Evolutionary conservation across 30 jellyfish, hydroid and myxozoan genomes (phyloP), one percentile per base, ranked within the genome.

Genomic region (Aurelia coerulea): DNA sequence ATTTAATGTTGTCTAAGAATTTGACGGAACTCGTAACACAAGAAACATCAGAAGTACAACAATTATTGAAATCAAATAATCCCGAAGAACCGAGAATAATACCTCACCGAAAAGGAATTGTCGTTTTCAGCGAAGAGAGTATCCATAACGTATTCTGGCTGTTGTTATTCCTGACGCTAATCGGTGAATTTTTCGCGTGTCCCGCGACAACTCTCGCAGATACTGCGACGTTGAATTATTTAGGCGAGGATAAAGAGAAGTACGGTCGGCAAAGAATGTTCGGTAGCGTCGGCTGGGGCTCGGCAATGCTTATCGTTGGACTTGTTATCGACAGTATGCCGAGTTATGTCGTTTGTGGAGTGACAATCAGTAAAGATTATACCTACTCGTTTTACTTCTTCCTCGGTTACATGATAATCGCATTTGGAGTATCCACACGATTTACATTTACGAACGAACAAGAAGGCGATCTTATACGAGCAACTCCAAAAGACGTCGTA

Each of bases 231-330:
- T 89, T 95, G 31, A 90, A 82, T 59, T 89, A 97, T 59, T 78
- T 95, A 15, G 99, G 99, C 12, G 99, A 95, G 14, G 67, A 90
- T 37, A 90, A 95, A 79, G 99, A 95, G 54, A 81, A 84, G 54
- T 95, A 95, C 80, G 99, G 99, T 3, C 91, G 99, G 60, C 99
- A 95, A 53, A 62, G 99, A 39, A 95, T 95, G 99, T 95, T 95
- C 67, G 99, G 99, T 9, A 95, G 99, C 85, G 84, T 95, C 35
- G 99, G 99, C 4, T 95, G 99, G 99, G 99, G 99, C 34, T 84
- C 99, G 64, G 99, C 99, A 8, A 95, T 95, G 99, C 78, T 95
- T 72, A 65, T 76, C 6, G 99, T 95, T 60, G 99, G 99, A 39
- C 92, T 90, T 64, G 97, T 90, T 5, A 95, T 95, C 42, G 99